A percentile compares a stretch with the other conserved stretches of the same genome.
phyloP scores from a whole-genome alignment of 2,113 vertebrate genomes.

The rat (Rattus norvegicus) region GRCr8 NC_086023.1:125462501-125463000 shows the following conservation, averaged over 20 bases:
- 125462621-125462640: neutral
- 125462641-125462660: neutral
- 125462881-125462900: neutral
- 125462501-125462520: neutral
- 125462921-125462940: neutral
- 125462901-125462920: neutral
- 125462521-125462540: neutral
- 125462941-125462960: neutral
- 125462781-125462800: neutral
- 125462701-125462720: neutral
- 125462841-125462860: neutral
- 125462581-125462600: neutral
- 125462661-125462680: neutral
- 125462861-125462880: neutral
- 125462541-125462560: neutral
- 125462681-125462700: neutral
- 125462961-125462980: neutral
- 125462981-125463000: neutral
- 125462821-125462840: neutral
- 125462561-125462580: neutral
- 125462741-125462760: neutral
- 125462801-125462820: neutral
- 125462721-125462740: neutral
- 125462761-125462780: neutral
- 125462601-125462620: neutral